These are phyloP conservation scores for Otocyon megalotis DNA, from an alignment of 2,113 vertebrate species.

Conservation along the genomic window DNA sequence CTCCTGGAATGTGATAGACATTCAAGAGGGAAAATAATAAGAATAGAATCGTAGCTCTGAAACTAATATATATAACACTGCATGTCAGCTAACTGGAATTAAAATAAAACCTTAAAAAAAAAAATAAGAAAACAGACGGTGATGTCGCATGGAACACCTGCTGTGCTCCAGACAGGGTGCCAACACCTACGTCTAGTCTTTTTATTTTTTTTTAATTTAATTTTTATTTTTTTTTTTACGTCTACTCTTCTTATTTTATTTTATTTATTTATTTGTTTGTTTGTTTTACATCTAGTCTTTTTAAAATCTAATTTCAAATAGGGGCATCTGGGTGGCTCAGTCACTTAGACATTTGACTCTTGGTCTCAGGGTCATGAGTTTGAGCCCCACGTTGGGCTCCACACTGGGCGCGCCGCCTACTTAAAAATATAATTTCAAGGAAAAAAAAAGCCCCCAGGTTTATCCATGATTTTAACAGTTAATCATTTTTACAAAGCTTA, in stretches of 20 bases:
- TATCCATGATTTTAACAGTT: neutral
- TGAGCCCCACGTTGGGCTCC: neutral
- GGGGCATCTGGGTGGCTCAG: neutral
- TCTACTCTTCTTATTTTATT: no score
- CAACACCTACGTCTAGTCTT: neutral
- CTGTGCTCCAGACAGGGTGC: neutral
- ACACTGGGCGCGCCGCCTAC: neutral
- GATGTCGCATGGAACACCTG: neutral
- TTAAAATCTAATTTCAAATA: neutral
- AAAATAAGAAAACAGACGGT: neutral
- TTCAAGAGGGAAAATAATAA: neutral
- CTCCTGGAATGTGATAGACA: neutral
- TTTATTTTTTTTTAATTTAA: no score
- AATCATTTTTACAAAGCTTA: neutral
- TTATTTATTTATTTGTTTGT: no score
- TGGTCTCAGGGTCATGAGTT: neutral
- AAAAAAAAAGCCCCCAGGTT: neutral
- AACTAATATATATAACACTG: neutral
- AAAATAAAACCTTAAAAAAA: neutral
- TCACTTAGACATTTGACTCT: neutral
- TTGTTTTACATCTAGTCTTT: neutral
- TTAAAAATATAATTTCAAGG: neutral
- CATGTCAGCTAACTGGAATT: neutral
- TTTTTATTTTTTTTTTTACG: no score
- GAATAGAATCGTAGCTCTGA: neutral